These are phyloP conservation scores for Pantala flavescens DNA, from an alignment of 1,140 invertebrate species.

Conservation along the genomic window DNA sequence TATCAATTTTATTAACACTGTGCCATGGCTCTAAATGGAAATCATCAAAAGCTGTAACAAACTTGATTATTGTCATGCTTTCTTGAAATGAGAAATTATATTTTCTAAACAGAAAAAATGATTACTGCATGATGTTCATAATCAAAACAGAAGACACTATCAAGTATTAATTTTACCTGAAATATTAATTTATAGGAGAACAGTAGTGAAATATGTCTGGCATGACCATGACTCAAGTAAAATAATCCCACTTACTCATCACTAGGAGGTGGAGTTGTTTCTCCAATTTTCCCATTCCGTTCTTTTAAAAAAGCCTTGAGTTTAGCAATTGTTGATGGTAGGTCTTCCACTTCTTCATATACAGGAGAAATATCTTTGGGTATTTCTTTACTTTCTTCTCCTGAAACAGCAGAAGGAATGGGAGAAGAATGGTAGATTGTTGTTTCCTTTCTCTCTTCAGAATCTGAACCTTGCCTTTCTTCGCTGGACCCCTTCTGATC, in stretches of 20 bases:
- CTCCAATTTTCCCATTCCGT: background rate
- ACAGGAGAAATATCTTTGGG: background rate
- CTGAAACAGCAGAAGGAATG: background rate
- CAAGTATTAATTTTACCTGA: too few species aligned
- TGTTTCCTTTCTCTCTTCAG: background rate
- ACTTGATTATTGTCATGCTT: too few species aligned
- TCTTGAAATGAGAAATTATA: too few species aligned
- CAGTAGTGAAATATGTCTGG: too few species aligned
- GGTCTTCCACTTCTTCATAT: background rate
- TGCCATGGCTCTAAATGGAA: too few species aligned
- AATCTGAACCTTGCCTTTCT: background rate
- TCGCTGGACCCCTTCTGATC: background rate
- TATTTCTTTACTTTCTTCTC: background rate
- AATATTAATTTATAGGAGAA: too few species aligned
- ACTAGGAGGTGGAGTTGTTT: background rate
- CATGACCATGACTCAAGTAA: too few species aligned
- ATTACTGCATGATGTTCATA: too few species aligned
- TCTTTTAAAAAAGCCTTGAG: background rate
- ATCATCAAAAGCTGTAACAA: too few species aligned
- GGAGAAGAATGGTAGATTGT: background rate
- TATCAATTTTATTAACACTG: too few species aligned
- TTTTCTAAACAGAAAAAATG: too few species aligned
- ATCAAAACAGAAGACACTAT: too few species aligned
- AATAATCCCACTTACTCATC: background rate
- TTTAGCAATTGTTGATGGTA: background rate